Evolutionary conservation across 2,113 vertebrate species (phyloP).

Genomic region (Chlorodrepanis virens): DNA sequence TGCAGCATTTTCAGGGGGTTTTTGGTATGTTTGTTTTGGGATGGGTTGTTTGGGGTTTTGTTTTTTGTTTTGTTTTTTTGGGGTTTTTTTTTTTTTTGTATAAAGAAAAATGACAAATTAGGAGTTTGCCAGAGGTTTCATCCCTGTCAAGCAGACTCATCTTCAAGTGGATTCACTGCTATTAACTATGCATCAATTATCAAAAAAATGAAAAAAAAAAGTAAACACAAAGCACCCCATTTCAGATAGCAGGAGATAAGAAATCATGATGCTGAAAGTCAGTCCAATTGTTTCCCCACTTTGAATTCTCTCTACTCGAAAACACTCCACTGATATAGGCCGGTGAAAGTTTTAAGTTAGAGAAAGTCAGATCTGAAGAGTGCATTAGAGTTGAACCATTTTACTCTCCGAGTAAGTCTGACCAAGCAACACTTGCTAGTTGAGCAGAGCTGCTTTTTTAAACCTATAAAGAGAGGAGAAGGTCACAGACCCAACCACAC

Average conservation of each 20-base stretch:
- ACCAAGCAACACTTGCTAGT: neutral
- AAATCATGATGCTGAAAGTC: neutral
- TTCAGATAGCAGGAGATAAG: neutral
- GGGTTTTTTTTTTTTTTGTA: neutral
- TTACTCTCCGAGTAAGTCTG: neutral
- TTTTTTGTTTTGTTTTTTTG: neutral
- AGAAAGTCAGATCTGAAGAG: neutral
- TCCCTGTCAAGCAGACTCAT: rapidly evolving
- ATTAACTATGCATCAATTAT: neutral
- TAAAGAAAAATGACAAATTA: neutral
- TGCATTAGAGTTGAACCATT: neutral
- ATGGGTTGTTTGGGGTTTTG: neutral
- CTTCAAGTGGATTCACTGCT: neutral
- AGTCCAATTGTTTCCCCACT: neutral
- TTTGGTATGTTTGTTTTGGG: neutral
- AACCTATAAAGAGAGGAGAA: neutral
- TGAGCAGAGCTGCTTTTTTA: neutral
- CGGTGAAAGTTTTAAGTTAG: neutral
- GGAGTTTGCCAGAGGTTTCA: neutral
- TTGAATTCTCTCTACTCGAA: neutral
- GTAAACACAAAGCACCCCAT: neutral
- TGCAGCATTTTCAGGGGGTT: neutral
- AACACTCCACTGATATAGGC: neutral
- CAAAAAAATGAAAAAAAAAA: neutral
- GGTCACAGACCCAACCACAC: slow-evolving; percentile 24